Evolutionary conservation across 2,888 invertebrate species (phyloP).

Genomic region (Gymnocheta viridis): DNA sequence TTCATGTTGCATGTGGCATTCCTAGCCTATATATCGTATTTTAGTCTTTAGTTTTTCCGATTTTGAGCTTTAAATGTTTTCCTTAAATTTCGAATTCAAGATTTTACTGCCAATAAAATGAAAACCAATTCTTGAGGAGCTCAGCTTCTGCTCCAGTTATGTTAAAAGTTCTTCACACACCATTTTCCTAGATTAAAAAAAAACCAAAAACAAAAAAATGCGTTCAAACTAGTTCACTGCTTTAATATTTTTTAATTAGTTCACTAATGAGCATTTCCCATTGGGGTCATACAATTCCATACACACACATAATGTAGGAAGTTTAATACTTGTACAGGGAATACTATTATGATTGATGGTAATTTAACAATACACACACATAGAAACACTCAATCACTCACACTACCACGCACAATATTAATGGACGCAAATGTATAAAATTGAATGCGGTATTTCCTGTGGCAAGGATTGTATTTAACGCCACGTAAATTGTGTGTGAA

Average conservation of each 20-base stretch:
- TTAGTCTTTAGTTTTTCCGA: too few relatives aligned
- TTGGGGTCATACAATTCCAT: conserved; percentile 36
- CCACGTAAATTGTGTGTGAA: conserved; percentile 64
- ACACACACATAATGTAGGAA: neutral
- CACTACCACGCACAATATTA: neutral
- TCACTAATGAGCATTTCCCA: conserved; percentile 36
- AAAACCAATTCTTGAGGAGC: too few relatives aligned
- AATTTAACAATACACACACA: neutral
- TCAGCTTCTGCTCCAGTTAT: neutral
- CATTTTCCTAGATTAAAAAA: neutral
- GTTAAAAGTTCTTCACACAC: neutral
- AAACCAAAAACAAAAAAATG: too few relatives aligned
- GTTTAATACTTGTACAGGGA: conserved; percentile 26
- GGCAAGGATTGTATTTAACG: conserved; percentile 42
- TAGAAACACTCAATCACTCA: neutral
- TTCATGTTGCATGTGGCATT: too few relatives aligned
- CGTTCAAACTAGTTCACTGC: conserved; percentile 22
- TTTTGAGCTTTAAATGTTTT: too few relatives aligned
- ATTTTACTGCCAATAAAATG: too few relatives aligned
- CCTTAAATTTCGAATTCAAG: too few relatives aligned
- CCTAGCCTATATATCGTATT: too few relatives aligned
- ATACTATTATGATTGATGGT: conserved; percentile 41
- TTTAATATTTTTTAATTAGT: conserved; percentile 8
- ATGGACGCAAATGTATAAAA: conserved; percentile 27
- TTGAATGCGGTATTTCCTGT: conserved; percentile 19